phyloP scores from a whole-genome alignment of 2,113 vertebrate genomes.

The Puma concolor region DNA sequence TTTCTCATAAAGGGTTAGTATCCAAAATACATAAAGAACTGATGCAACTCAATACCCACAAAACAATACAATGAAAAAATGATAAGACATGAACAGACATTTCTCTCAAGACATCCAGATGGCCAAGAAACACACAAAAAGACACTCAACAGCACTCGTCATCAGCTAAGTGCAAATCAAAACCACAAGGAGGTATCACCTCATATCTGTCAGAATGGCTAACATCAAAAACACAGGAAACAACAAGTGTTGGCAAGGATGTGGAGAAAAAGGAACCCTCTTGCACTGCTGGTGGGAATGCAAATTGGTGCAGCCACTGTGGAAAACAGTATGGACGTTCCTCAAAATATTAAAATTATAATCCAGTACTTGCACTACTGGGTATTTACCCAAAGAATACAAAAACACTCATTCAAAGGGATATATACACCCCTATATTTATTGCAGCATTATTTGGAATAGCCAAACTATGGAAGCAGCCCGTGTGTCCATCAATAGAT shows the following conservation, averaged over 20 bases:
- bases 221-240: not conserved
- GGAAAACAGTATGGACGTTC: not conserved
- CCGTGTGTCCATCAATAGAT: not conserved
- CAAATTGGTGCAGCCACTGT: not conserved
- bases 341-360: not conserved
- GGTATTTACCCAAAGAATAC: not conserved
- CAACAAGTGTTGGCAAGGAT: not conserved
- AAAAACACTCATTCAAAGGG: not conserved
- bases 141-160: not conserved
- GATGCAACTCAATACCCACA: not conserved
- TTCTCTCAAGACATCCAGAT: not conserved
- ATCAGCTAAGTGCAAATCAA: not conserved
- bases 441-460: not conserved
- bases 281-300: not conserved
- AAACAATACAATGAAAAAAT: not conserved
- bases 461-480: not conserved
- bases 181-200: not conserved
- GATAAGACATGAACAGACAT: not conserved
- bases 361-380: not conserved
- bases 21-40: not conserved
- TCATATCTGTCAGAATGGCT: not conserved
- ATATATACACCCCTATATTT: not conserved
- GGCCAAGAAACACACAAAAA: not conserved
- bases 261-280: not conserved
- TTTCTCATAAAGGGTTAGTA: not conserved